Conservation (phyloP, 2,888 invertebrate species). For the Torymus aiolomorphi region DNA sequence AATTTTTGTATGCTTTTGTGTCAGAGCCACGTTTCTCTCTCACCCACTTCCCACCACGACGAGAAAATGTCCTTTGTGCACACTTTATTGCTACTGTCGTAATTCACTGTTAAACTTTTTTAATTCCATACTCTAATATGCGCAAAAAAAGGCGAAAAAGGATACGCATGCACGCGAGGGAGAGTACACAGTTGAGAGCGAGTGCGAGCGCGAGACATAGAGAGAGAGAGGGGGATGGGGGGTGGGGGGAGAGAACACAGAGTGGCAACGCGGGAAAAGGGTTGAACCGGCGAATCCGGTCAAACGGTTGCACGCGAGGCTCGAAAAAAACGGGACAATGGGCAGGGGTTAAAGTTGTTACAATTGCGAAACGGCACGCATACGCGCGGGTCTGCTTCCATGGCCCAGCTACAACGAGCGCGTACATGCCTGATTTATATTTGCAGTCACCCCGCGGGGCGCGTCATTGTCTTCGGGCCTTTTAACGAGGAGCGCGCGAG, state of each 20-base stretch:
- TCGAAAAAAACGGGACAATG: constrained; percentile 61
- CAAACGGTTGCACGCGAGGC: constrained; percentile 68
- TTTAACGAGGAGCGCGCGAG: constrained; percentile 57
- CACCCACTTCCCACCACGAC: background rate
- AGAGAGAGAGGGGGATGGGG: background rate
- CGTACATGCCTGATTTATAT: constrained; percentile 68
- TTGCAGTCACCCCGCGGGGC: constrained; percentile 65
- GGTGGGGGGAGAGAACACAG: too few relatives aligned
- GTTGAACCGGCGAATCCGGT: constrained; percentile 57
- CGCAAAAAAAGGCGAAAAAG: constrained; percentile 52
- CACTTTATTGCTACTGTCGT: constrained; percentile 44
- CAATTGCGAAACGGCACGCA: constrained; percentile 68
- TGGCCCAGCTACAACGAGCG: constrained; percentile 1
- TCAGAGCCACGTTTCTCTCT: background rate
- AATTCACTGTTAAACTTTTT: constrained; percentile 55
- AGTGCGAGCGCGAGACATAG: constrained; percentile 7
- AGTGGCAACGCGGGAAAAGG: constrained; percentile 48
- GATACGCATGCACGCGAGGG: constrained; percentile 19
- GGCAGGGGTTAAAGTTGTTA: constrained; percentile 72
- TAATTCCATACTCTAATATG: constrained; percentile 49
- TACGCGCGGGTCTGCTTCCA: background rate
- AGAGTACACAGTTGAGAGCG: background rate
- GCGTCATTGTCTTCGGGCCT: constrained; percentile 61
- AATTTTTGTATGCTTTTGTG: constrained; percentile 35
- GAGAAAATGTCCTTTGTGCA: constrained; percentile 51